A percentile compares a stretch with the other conserved stretches of the same genome.
These are phyloP conservation scores for Lepidocyrtinus sp. DNA, from an alignment of 2,888 invertebrate genomes.

Conservation along the genomic window DNA sequence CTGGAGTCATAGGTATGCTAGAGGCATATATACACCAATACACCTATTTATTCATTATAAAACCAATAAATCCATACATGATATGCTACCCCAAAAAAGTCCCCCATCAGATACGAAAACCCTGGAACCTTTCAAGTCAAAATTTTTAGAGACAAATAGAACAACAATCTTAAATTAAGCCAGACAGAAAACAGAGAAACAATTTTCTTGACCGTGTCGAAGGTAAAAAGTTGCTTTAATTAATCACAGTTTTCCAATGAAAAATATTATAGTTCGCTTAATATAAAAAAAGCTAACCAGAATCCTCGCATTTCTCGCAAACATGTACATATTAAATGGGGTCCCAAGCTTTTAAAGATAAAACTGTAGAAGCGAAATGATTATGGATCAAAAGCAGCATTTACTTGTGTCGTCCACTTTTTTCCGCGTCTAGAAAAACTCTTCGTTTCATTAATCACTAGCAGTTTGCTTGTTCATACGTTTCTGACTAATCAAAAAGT, in stretches of 20 bases:
- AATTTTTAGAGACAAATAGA: not conserved
- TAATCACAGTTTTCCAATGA: not conserved
- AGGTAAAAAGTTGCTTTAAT: constrained; percentile 13
- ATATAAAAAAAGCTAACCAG: constrained; percentile 12
- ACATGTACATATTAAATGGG: no score
- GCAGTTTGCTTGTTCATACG: no score
- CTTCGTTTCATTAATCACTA: no score
- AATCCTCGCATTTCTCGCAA: constrained; percentile 6
- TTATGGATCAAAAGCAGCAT: no score
- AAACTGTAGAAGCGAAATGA: no score
- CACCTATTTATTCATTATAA: constrained; percentile 11
- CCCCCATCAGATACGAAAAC: not conserved
- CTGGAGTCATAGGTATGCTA: constrained; percentile 71
- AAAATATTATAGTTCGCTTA: not conserved
- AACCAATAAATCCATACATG: no score
- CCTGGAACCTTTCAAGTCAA: not conserved
- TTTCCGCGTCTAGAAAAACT: not conserved
- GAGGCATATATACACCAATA: not conserved
- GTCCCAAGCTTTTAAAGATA: no score
- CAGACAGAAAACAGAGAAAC: not conserved
- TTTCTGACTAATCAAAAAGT: no score
- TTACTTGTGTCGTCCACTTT: not conserved
- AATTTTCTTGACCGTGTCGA: not conserved
- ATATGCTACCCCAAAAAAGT: not conserved
- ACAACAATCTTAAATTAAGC: no score